phyloP scores from a whole-genome alignment of 2,888 invertebrate genomes.

The Lapara coniferarum region DNA sequence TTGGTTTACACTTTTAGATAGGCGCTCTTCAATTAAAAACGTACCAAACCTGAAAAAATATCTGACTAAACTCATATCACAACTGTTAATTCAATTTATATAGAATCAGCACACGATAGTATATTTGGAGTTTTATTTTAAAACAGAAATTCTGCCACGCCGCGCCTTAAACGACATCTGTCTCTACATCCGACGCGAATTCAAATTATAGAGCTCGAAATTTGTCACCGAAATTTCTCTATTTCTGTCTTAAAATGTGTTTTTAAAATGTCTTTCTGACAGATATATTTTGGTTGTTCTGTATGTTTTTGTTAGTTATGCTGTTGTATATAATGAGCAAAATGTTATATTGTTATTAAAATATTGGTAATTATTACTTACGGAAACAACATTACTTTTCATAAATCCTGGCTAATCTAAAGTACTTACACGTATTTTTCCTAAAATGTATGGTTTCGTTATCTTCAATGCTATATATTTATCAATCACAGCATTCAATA shows the following conservation, averaged over 20 bases:
- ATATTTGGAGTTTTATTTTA: slow-evolving; percentile 45
- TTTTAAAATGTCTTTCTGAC: slow-evolving; percentile 9
- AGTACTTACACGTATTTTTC: too few relatives aligned
- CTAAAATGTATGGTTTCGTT: too few relatives aligned
- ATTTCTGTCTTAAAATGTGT: slow-evolving; percentile 32
- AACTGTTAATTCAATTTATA: not conserved
- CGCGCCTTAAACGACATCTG: slow-evolving; percentile 59
- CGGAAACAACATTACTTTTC: too few relatives aligned
- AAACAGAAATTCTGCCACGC: slow-evolving; percentile 46
- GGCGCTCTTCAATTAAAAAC: too few relatives aligned
- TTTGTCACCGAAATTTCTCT: slow-evolving; percentile 48
- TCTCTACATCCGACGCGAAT: slow-evolving; percentile 52
- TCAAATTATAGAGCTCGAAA: slow-evolving; percentile 58
- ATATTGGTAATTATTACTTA: too few relatives aligned
- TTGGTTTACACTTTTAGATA: too few relatives aligned
- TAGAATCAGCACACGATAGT: slow-evolving; percentile 28
- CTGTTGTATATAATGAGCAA: too few relatives aligned
- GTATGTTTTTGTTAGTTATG: too few relatives aligned
- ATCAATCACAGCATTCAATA: not conserved
- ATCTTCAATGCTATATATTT: not conserved
- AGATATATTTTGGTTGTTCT: not conserved
- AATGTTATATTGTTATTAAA: too few relatives aligned
- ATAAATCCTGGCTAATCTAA: too few relatives aligned
- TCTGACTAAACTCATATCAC: not conserved
- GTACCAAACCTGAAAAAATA: not conserved